A percentile compares a stretch with the other conserved stretches of the same genome.
phyloP scores from a whole-genome alignment of 2,113 vertebrate genomes.

The Pristiophorus japonicus region DNA sequence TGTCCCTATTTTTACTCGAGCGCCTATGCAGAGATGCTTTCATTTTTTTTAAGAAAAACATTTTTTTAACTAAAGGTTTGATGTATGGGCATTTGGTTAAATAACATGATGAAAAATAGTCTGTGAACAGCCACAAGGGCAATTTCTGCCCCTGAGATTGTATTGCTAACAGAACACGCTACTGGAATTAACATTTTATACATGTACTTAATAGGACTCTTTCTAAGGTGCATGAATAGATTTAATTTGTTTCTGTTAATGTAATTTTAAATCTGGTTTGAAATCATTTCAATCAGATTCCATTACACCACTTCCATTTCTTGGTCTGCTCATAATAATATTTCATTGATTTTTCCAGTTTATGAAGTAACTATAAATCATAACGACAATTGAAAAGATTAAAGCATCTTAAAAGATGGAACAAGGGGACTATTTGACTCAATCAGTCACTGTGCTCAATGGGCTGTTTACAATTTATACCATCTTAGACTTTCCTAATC shows the following conservation, averaged over 20 bases:
- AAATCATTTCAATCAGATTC: slow-evolving; percentile 17
- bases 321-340: background rate
- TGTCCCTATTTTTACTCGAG: background rate
- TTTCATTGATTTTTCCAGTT: slow-evolving; percentile 22
- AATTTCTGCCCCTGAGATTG: background rate
- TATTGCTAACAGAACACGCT: background rate
- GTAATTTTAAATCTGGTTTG: slow-evolving; percentile 16
- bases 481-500: no score
- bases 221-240: background rate
- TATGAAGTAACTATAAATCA: slow-evolving; percentile 19
- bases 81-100: background rate
- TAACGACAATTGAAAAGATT: background rate
- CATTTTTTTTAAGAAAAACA: background rate
- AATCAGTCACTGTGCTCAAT: no score
- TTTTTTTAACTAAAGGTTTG: slow-evolving; percentile 13
- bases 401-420: no score
- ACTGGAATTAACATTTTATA: slow-evolving; percentile 1
- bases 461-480: no score
- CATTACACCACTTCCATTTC: background rate
- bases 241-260: slow-evolving; percentile 36
- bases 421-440: no score
- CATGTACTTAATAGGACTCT: slow-evolving; percentile 4
- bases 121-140: background rate
- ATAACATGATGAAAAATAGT: slow-evolving; percentile 6
- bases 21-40: background rate